phyloP scores from a whole-genome alignment of 2,888 invertebrate species.

The Drosophila conformis region DNA sequence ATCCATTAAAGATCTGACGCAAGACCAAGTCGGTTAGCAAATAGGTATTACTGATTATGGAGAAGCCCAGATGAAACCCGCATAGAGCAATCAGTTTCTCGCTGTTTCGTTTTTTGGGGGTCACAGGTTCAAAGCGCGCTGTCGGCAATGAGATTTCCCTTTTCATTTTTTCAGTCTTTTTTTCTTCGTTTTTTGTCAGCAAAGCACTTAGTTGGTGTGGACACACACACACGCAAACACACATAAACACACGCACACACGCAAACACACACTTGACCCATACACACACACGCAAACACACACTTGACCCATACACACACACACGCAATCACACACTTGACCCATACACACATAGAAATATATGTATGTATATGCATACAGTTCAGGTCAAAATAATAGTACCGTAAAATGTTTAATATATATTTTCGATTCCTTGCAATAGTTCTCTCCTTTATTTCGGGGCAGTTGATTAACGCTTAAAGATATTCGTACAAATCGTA shows the following conservation, averaged over 20 bases:
- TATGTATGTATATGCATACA: constrained; percentile 6
- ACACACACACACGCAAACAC: constrained; percentile 10
- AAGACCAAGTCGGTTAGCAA: neutral
- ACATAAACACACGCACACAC: neutral
- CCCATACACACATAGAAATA: neutral
- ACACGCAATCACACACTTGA: neutral
- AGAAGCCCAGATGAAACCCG: neutral
- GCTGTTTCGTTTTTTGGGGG: constrained; percentile 10
- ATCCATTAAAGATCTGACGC: neutral
- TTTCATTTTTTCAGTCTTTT: constrained; percentile 29
- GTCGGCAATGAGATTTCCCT: constrained; percentile 50
- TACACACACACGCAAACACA: neutral
- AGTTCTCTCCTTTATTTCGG: neutral
- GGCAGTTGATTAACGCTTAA: neutral
- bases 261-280: neutral
- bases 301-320: no score
- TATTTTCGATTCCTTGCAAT: neutral
- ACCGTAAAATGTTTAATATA: neutral
- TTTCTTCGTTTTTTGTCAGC: constrained; percentile 12
- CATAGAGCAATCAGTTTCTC: neutral
- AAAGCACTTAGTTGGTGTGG: constrained; percentile 46
- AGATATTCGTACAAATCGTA: neutral
- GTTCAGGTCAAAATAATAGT: neutral
- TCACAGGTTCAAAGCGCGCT: constrained; percentile 49
- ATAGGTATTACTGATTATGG: neutral